Conservation (phyloP, 2,113 vertebrate species). For the Notiomystis cincta region DNA sequence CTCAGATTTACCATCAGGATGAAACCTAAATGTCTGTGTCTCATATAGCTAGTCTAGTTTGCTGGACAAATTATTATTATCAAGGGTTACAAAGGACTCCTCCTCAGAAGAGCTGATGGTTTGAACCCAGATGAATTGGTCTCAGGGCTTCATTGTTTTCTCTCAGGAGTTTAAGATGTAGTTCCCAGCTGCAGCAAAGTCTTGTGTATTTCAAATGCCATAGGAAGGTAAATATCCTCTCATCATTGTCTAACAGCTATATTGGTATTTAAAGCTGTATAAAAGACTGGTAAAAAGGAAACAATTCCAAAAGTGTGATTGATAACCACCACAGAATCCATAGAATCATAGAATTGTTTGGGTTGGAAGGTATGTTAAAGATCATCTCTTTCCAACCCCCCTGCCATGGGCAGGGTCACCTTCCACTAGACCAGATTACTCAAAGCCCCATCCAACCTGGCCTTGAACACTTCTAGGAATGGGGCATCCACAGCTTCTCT, state of each 20-base stretch:
- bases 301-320: background rate
- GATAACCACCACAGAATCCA: background rate
- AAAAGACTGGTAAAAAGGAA: background rate
- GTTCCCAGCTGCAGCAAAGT: background rate
- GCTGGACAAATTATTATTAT: background rate
- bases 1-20: background rate
- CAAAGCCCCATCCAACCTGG: background rate
- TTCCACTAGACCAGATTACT: background rate
- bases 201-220: background rate
- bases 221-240: background rate
- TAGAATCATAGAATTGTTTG: background rate
- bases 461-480: background rate
- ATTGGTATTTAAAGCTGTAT: background rate
- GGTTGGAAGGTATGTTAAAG: background rate
- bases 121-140: background rate
- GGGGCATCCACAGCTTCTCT: background rate
- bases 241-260: background rate
- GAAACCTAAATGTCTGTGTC: background rate
- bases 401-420: background rate
- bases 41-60: background rate
- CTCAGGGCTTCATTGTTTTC: background rate
- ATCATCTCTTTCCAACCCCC: background rate
- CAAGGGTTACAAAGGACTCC: background rate
- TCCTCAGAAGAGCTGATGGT: background rate
- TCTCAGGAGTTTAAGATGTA: background rate